These are phyloP conservation scores for Mylabris sibirica DNA, from an alignment of 2,888 invertebrate species.

Conservation along the genomic window DNA sequence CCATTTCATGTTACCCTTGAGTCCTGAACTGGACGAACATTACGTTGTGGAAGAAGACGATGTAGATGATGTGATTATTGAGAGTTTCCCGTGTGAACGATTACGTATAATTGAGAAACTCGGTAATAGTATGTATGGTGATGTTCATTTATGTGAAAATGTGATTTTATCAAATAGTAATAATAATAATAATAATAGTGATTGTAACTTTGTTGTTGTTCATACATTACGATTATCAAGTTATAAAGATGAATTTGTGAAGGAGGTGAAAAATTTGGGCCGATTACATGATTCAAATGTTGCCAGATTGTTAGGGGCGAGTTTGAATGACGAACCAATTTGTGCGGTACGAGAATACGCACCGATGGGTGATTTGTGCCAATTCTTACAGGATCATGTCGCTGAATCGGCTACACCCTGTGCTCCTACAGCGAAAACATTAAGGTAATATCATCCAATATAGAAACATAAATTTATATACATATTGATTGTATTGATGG, in stretches of 20 bases:
- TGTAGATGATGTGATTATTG: constrained; percentile 62
- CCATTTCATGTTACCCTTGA: constrained; percentile 54
- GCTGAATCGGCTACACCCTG: constrained; percentile 74
- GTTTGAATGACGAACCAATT: constrained; percentile 75
- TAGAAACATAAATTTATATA: constrained; percentile 1
- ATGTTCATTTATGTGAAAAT: constrained; percentile 73
- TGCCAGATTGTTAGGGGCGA: constrained; percentile 76
- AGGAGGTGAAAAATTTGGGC: constrained; percentile 75
- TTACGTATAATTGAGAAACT: constrained; percentile 79
- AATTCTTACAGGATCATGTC: constrained; percentile 81
- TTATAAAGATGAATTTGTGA: constrained; percentile 74
- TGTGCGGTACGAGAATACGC: constrained; percentile 80
- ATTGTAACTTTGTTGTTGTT: constrained; percentile 70
- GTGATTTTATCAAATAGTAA: constrained; percentile 45
- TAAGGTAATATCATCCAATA: constrained; percentile 67
- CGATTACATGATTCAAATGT: constrained; percentile 76
- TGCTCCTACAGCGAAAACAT: constrained; percentile 70
- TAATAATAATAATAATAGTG: constrained; percentile 55
- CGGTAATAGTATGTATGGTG: constrained; percentile 80
- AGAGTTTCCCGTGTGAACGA: constrained; percentile 75
- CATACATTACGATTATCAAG: constrained; percentile 72
- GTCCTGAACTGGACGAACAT: constrained; percentile 62
- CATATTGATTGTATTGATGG: not conserved
- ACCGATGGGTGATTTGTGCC: constrained; percentile 83
- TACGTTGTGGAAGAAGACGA: constrained; percentile 64